Evolutionary conservation across 2,797 vertebrate genomes (phyloP).

Genomic region (Natrix natrix): DNA sequence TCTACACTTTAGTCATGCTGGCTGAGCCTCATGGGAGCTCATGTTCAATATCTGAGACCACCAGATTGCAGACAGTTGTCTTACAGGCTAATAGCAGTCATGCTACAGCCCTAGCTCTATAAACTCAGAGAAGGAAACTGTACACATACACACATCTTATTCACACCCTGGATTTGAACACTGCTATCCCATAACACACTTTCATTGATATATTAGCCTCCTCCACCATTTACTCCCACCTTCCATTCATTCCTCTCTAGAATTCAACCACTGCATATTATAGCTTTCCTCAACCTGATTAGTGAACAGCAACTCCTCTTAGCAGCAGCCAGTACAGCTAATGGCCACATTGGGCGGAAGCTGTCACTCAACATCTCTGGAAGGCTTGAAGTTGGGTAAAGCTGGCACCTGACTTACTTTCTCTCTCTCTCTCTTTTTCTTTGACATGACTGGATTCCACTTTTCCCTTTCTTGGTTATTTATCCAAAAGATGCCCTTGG

Average conservation of each 20-base stretch:
- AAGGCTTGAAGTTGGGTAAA: background rate
- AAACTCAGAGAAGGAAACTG: background rate
- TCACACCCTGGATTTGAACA: background rate
- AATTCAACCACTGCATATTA: background rate
- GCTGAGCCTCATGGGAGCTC: background rate
- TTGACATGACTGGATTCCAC: background rate
- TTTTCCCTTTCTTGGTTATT: background rate
- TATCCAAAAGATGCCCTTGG: constrained; percentile 11
- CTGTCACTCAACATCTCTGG: background rate
- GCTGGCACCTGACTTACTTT: background rate
- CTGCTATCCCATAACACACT: background rate
- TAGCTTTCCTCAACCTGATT: background rate
- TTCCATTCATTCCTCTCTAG: background rate
- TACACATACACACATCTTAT: background rate
- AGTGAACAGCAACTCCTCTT: background rate
- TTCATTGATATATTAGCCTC: background rate
- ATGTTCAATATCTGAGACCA: background rate
- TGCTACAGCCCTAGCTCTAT: background rate
- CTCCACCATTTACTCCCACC: background rate
- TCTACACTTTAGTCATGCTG: background rate
- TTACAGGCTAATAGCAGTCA: background rate
- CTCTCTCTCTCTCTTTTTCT: background rate
- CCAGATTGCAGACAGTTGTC: background rate
- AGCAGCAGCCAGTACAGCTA: background rate
- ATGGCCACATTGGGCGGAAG: background rate